These are phyloP conservation scores for Cenopis cana DNA, from an alignment of 2,888 invertebrate genomes.

Conservation along the genomic window DNA sequence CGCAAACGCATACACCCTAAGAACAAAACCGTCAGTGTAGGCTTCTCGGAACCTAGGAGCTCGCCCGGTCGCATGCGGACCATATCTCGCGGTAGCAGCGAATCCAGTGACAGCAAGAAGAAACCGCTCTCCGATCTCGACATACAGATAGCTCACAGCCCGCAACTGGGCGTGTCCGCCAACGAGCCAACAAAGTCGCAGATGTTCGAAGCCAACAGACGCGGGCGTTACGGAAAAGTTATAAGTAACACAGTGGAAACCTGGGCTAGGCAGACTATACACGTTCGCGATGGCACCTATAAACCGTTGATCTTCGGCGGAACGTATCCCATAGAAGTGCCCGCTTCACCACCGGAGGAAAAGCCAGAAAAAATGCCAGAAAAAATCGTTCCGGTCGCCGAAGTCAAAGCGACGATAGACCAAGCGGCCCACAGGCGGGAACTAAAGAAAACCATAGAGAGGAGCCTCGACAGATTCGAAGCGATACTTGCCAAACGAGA, in stretches of 20 bases:
- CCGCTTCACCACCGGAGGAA: slow-evolving; percentile 66
- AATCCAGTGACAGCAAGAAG: slow-evolving; percentile 8
- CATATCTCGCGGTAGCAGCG: slow-evolving; percentile 32
- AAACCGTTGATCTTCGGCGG: slow-evolving; percentile 92
- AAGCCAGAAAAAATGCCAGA: neutral
- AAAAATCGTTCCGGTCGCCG: slow-evolving; percentile 39
- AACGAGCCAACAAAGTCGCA: slow-evolving; percentile 55
- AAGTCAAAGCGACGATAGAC: slow-evolving; percentile 36
- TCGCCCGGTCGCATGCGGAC: slow-evolving; percentile 34
- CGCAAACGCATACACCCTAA: slow-evolving; percentile 44
- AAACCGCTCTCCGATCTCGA: slow-evolving; percentile 60
- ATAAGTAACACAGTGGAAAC: slow-evolving; percentile 87
- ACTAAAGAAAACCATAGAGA: slow-evolving; percentile 74
- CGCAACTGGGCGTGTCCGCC: slow-evolving; percentile 24
- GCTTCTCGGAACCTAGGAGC: slow-evolving; percentile 21
- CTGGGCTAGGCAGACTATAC: slow-evolving; percentile 85
- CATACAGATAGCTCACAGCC: slow-evolving; percentile 58
- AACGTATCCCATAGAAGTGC: slow-evolving; percentile 94
- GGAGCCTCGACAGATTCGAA: slow-evolving; percentile 78
- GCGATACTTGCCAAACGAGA: slow-evolving; percentile 64
- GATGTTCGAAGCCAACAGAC: slow-evolving; percentile 44
- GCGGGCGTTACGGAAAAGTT: slow-evolving; percentile 72
- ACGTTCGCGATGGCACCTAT: slow-evolving; percentile 65
- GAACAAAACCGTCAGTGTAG: slow-evolving; percentile 37
- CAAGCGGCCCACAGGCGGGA: slow-evolving; percentile 55